These are phyloP conservation scores for Trachemys scripta DNA, from an alignment of 2,113 vertebrate genomes.

Conservation along the genomic window DNA sequence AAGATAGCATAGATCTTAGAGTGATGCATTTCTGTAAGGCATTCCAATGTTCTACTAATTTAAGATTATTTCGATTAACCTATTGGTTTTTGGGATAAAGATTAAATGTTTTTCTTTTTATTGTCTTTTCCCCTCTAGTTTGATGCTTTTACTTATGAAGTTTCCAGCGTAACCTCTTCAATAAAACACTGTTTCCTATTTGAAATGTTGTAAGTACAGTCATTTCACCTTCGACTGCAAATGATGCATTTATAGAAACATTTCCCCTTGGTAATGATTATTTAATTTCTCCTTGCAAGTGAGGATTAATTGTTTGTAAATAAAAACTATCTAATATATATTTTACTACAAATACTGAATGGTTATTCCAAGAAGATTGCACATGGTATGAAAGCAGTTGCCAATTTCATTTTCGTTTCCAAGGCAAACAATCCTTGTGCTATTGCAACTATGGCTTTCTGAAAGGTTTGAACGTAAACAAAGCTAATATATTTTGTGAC, in stretches of 20 bases:
- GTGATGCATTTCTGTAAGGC: slow-evolving; percentile 6
- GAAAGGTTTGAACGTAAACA: neutral
- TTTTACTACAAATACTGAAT: neutral
- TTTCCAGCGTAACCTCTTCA: neutral
- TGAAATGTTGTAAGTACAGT: neutral
- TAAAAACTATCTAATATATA: neutral
- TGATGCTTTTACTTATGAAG: neutral
- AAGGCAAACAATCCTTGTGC: neutral
- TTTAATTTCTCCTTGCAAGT: neutral
- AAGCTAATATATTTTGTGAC: neutral
- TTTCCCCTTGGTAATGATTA: neutral
- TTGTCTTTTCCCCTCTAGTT: neutral
- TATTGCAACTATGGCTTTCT: neutral
- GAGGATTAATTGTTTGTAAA: neutral
- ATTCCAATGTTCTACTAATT: slow-evolving; percentile 32
- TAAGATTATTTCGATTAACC: slow-evolving; percentile 57
- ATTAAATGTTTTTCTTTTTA: slow-evolving; percentile 9
- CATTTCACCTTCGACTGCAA: neutral
- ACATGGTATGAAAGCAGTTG: neutral
- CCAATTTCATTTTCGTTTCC: neutral
- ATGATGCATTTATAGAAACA: neutral
- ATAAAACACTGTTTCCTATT: neutral
- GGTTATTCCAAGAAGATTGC: neutral
- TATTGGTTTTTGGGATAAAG: slow-evolving; percentile 31
- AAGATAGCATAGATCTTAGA: slow-evolving; percentile 24